phyloP scores from a whole-genome alignment of 2,888 invertebrate genomes.

The Parthenolecanium corni region DNA sequence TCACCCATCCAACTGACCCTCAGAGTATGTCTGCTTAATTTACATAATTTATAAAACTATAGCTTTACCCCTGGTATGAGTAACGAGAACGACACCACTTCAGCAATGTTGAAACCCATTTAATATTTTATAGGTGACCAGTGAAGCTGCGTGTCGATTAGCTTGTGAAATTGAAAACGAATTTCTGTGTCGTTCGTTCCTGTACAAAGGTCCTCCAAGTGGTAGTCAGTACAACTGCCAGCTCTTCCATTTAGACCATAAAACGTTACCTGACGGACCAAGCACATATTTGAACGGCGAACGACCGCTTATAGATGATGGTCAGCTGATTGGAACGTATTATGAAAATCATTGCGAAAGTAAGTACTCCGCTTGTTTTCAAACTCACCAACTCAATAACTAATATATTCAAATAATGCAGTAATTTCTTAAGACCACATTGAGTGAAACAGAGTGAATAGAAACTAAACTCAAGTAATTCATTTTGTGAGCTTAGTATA shows the following conservation, averaged over 20 bases:
- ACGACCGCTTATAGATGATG: conserved; percentile 79
- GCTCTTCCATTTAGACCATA: conserved; percentile 82
- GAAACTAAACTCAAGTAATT: background rate
- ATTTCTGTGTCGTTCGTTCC: conserved; percentile 75
- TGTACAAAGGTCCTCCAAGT: conserved; percentile 55
- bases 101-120: background rate
- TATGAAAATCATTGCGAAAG: conserved; percentile 85
- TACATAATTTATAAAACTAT: no score
- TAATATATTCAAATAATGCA: no score
- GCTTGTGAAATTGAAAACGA: conserved; percentile 89
- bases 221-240: conserved; percentile 79
- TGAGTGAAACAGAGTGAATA: no score
- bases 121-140: conserved; percentile 51
- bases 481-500: no score
- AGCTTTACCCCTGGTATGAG: no score
- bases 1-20: no score
- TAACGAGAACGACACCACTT: background rate
- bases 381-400: conserved; percentile 19
- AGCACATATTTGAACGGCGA: conserved; percentile 83
- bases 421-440: no score
- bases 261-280: conserved; percentile 81
- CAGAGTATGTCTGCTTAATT: no score
- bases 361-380: no score
- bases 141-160: conserved; percentile 74
- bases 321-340: conserved; percentile 78